A percentile compares a stretch with the other conserved stretches of the same genome.
Evolutionary conservation across 2,113 vertebrate genomes (phyloP).

Genomic region (Cairina moschata): DNA sequence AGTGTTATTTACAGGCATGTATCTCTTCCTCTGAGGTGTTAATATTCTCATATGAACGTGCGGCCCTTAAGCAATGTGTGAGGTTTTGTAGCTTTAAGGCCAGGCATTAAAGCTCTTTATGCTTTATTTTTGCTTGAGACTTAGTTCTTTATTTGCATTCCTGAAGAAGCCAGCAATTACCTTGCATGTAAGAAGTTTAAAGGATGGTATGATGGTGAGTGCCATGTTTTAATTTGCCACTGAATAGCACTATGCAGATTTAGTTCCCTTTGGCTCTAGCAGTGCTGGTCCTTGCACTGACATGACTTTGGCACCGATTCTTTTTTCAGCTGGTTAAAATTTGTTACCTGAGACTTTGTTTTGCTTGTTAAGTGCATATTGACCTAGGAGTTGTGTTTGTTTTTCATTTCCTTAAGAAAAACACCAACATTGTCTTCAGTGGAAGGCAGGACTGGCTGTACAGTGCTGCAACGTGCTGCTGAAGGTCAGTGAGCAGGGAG

Average conservation of each 20-base stretch:
- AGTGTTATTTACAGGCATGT: fast-evolving
- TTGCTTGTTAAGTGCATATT: not conserved
- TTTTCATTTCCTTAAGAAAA: not conserved
- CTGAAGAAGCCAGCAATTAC: not conserved
- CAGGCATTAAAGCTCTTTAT: not conserved
- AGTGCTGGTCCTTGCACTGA: not conserved
- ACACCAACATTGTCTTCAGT: not conserved
- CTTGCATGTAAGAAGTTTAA: not conserved
- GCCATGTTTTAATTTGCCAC: not conserved
- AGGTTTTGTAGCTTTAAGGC: not conserved
- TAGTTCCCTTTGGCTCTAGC: not conserved
- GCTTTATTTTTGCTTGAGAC: not conserved
- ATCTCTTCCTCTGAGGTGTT: not conserved
- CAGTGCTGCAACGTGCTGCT: not conserved
- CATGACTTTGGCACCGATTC: not conserved
- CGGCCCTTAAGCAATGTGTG: not conserved
- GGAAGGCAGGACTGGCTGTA: not conserved
- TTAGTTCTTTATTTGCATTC: not conserved
- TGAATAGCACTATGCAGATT: fast-evolving
- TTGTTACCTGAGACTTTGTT: not conserved
- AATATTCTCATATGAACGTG: fast-evolving
- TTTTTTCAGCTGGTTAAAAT: not conserved
- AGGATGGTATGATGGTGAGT: not conserved
- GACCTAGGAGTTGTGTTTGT: fast-evolving
- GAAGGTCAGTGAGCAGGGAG: not conserved